Evolutionary conservation across 2,888 invertebrate genomes (phyloP).

Genomic region (Meganola albula): DNA sequence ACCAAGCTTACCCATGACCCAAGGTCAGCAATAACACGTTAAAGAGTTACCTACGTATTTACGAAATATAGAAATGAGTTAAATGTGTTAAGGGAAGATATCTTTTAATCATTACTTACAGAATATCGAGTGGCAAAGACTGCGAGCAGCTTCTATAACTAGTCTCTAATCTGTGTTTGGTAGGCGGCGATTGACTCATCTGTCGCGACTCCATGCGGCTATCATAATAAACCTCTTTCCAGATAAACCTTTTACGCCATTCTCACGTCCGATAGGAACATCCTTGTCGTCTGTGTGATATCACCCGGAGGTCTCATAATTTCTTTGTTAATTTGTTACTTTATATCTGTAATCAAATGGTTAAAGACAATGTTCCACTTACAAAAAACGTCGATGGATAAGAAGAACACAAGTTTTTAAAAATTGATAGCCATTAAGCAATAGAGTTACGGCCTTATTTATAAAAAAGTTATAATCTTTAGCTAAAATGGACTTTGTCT

Average conservation of each 20-base stretch:
- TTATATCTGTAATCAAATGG: conserved; percentile 36
- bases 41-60: no score
- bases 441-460: no score
- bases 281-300: conserved; percentile 32
- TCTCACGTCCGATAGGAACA: conserved; percentile 30
- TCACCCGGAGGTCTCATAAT: conserved; percentile 28
- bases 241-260: conserved; percentile 20
- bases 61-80: no score
- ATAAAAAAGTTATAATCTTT: no score
- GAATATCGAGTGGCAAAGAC: conserved; percentile 71
- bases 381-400: no score
- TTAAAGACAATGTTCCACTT: no score
- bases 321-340: conserved; percentile 22
- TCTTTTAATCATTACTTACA: conserved; percentile 55
- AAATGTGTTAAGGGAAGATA: no score
- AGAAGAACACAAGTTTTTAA: no score
- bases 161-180: conserved; percentile 60
- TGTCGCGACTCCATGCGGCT: conserved; percentile 66
- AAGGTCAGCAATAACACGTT: no score
- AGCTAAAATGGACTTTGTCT: no score
- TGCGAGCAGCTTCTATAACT: conserved; percentile 71
- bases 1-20: no score
- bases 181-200: conserved; percentile 58
- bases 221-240: conserved; percentile 44
- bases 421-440: no score